These are phyloP conservation scores for Reticulitermes lucifugus DNA, from an alignment of 2,888 invertebrate species.

Conservation along the genomic window DNA sequence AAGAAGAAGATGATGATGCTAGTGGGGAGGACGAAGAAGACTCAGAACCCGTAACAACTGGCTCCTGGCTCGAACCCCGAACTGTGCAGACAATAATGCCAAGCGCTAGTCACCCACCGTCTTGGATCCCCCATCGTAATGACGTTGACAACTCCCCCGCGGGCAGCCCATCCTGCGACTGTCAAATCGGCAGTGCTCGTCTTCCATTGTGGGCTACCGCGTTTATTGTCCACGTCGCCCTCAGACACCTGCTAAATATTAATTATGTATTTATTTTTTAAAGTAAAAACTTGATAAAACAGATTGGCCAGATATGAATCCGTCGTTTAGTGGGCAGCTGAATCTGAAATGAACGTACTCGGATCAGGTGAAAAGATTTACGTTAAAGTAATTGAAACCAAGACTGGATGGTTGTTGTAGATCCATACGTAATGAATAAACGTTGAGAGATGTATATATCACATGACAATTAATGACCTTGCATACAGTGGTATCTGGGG, in stretches of 20 bases:
- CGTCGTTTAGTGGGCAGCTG: slow-evolving; percentile 15
- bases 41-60: slow-evolving; percentile 35
- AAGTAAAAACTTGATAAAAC: neutral
- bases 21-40: slow-evolving; percentile 21
- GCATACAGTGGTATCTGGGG: neutral
- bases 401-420: neutral
- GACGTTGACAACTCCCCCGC: slow-evolving; percentile 28
- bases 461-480: neutral
- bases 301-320: slow-evolving; percentile 4
- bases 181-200: slow-evolving; percentile 17
- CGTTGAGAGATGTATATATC: neutral
- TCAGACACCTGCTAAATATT: neutral
- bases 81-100: slow-evolving; percentile 46
- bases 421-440: neutral
- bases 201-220: slow-evolving; percentile 48
- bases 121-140: slow-evolving; percentile 47
- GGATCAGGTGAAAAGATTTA: neutral
- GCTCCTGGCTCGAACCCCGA: slow-evolving; percentile 46
- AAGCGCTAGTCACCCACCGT: slow-evolving; percentile 38
- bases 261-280: slow-evolving; percentile 1
- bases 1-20: neutral
- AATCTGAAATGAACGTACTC: neutral
- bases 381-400: neutral
- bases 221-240: neutral
- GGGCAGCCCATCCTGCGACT: slow-evolving; percentile 10